Percentiles rank a stretch among this genome's conserved stretches.
Conservation (phyloP, 2,797 vertebrate species). For the Chloroceryle inda region DNA sequence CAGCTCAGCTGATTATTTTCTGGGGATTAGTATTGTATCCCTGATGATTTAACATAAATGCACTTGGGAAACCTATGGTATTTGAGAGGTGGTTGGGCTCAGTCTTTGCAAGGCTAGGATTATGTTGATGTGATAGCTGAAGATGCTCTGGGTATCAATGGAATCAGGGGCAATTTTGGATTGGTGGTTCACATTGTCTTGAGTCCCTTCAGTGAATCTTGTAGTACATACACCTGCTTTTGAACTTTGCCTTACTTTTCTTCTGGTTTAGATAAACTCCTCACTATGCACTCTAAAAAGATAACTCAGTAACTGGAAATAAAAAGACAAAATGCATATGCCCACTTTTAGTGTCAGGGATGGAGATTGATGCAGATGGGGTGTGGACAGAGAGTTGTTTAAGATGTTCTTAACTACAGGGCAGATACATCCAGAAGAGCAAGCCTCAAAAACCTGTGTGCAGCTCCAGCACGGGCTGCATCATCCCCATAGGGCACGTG, state of each 20-base stretch:
- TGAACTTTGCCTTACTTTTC: not conserved
- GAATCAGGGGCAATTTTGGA: not conserved
- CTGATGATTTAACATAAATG: not conserved
- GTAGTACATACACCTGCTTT: not conserved
- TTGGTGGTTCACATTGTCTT: not conserved
- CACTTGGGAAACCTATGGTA: not conserved
- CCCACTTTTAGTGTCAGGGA: not conserved
- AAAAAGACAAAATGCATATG: not conserved
- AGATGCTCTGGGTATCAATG: not conserved
- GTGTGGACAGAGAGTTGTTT: not conserved
- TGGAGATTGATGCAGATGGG: not conserved
- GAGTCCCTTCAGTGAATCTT: not conserved
- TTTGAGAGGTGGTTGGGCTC: not conserved
- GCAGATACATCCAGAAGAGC: not conserved
- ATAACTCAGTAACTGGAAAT: not conserved
- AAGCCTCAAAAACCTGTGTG: not conserved
- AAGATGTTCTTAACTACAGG: not conserved
- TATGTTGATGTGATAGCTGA: not conserved
- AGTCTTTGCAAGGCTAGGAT: not conserved
- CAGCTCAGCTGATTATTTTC: slow-evolving; percentile 20
- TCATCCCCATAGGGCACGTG: not conserved
- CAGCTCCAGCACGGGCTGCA: not conserved
- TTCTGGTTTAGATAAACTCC: not conserved
- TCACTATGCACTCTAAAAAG: not conserved
- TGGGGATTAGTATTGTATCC: not conserved